phyloP scores from a whole-genome alignment of 2,113 vertebrate genomes.

The Ceyx margarethae region DNA sequence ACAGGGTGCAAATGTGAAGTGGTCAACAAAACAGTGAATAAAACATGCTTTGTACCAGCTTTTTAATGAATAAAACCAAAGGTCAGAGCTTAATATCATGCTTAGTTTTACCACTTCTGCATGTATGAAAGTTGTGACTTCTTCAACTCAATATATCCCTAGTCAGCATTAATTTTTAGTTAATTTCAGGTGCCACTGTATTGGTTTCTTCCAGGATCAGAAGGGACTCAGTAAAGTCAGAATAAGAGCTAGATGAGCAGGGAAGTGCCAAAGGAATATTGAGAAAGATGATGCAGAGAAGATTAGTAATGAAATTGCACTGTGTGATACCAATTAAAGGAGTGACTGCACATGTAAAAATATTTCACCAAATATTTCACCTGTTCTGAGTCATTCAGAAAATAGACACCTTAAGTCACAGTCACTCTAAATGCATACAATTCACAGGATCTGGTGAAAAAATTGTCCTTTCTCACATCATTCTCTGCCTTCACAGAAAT shows the following conservation, averaged over 20 bases:
- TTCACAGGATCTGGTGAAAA: neutral
- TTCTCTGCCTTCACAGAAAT: neutral
- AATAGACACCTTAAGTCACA: neutral
- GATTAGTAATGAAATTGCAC: neutral
- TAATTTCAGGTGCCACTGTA: neutral
- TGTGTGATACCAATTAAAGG: neutral
- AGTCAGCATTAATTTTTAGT: neutral
- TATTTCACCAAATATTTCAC: neutral
- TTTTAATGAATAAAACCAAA: neutral
- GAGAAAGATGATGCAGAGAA: neutral
- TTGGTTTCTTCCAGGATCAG: neutral
- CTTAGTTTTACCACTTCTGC: neutral
- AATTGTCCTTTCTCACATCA: neutral
- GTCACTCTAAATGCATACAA: fast-evolving
- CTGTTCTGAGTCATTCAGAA: neutral
- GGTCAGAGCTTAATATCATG: neutral
- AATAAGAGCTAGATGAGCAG: neutral
- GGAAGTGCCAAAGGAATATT: neutral
- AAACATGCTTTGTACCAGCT: neutral
- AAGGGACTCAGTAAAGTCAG: neutral
- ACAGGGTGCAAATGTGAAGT: neutral
- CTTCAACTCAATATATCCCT: neutral
- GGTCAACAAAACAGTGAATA: neutral
- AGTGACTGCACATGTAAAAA: neutral
- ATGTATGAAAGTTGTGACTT: neutral